Percentiles rank a stretch among this genome's conserved stretches.
These are phyloP conservation scores for Archaeoteleia sp. DNA, from an alignment of 2,888 invertebrate genomes.

Conservation along the genomic window DNA sequence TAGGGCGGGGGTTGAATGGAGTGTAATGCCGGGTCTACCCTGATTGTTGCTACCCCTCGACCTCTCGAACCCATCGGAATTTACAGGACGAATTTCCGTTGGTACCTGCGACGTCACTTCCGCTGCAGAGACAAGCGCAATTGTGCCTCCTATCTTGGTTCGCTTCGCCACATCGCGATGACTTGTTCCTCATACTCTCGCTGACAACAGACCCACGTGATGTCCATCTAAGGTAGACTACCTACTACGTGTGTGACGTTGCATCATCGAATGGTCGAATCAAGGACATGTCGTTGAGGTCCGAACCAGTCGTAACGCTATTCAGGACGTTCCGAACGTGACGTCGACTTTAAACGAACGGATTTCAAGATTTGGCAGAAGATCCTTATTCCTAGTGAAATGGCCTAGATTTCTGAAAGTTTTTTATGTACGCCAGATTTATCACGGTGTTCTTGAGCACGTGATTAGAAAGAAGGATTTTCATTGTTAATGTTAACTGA, in stretches of 20 bases:
- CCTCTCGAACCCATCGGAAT: constrained; percentile 69
- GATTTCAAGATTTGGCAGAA: too few species aligned
- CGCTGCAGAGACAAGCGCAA: constrained; percentile 63
- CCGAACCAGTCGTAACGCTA: background rate
- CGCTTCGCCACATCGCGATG: constrained; percentile 45
- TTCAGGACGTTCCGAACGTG: too few species aligned
- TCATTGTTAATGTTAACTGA: too few species aligned
- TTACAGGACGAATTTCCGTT: constrained; percentile 71
- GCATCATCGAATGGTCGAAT: constrained; percentile 3
- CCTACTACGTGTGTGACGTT: constrained; percentile 14
- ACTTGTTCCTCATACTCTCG: constrained; percentile 42
- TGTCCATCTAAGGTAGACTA: constrained; percentile 26
- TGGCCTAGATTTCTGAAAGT: too few species aligned
- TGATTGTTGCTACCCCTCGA: constrained; percentile 72
- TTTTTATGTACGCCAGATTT: too few species aligned
- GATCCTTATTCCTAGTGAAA: too few species aligned
- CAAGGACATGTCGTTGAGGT: background rate
- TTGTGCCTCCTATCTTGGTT: constrained; percentile 40
- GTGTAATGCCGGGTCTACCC: constrained; percentile 73
- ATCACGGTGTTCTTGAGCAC: too few species aligned
- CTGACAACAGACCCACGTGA: constrained; percentile 26
- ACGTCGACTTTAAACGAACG: too few species aligned
- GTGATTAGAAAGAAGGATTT: too few species aligned
- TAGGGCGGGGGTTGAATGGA: constrained; percentile 70
- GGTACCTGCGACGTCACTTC: constrained; percentile 68